Evolutionary conservation across 1,140 invertebrate genomes (phyloP), one percentile per base, ranked within the genome.

Genomic region (Drosophila tropicalis): DNA sequence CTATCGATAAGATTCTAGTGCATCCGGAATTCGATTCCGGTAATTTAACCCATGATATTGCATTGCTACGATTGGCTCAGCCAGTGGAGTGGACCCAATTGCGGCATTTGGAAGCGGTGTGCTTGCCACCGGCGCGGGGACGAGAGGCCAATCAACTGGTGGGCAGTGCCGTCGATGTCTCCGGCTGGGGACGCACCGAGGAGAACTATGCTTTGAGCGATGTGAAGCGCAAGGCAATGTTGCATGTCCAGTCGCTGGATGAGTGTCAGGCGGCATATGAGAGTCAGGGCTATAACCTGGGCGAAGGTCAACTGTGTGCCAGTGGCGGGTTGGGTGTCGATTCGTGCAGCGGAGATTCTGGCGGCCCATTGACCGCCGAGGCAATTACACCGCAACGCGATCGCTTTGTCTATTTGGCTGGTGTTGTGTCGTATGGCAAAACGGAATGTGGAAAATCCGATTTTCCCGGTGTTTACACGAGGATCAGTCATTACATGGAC

Each of bases 161-260:
- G 2, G 92, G 92, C 1, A 79, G 90, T 9, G 93, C 92, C n/a
- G 93, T 96, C 34, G 94, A 94, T 62, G 95, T 96, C 0, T 96
- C 96, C 5, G 97, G 97, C 15, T 98, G 97, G 96, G 97, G 97
- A 5, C 94, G 93, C 81, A 96, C 95, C 1, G 95, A 96, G 91
- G 0, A 10, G 0, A 93, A 79, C n/a, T 92, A 54, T 19, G 41
- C 15, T 0, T 56, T 54, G 32, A 91, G 90, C 64, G 19, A 47
- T 13, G 9, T 86, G 0, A 91, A 91, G 54, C 72, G 70, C 0
- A 86, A 81, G 60, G 90, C 90, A 6, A 64, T 64, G 29, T 39
- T 91, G 6, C 62, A 34, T 6, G 72, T 80, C 0, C 71, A 72
- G 70, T 13, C 72, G 12, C 62, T 75, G 25, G 60, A 80, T 1